These are phyloP conservation scores for Cydia fagiglandana DNA, from an alignment of 1,140 invertebrate species.

Conservation along the genomic window DNA sequence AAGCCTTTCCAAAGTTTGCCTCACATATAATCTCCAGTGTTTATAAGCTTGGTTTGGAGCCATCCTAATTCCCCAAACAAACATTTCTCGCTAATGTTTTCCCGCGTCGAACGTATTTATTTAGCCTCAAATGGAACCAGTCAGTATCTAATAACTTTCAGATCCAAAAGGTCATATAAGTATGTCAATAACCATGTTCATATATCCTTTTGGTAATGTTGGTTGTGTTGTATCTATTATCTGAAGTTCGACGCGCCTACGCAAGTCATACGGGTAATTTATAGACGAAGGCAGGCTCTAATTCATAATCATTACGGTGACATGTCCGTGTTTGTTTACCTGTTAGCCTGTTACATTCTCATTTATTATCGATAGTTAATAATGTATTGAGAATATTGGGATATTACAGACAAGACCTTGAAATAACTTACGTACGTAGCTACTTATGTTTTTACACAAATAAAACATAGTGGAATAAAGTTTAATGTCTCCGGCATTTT, in stretches of 20 bases:
- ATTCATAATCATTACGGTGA: slow-evolving; percentile 14
- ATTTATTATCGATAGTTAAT: background rate
- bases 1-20: too few species aligned
- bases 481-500: background rate
- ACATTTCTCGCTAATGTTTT: slow-evolving; percentile 14
- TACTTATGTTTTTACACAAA: slow-evolving; percentile 32
- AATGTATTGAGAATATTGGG: background rate
- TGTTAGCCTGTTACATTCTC: background rate
- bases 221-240: background rate
- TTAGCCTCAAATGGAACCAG: slow-evolving; percentile 13
- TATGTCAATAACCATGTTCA: background rate
- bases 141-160: background rate
- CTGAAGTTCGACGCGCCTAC: slow-evolving; percentile 7
- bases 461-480: background rate
- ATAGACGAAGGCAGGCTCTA: background rate
- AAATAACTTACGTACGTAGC: background rate
- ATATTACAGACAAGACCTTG: background rate
- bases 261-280: slow-evolving; percentile 11
- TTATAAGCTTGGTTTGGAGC: background rate
- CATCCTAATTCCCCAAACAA: slow-evolving; percentile 3
- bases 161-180: background rate
- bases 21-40: too few species aligned
- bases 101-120: slow-evolving; percentile 7
- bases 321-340: slow-evolving; percentile 11
- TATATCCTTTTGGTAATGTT: background rate